Evolutionary conservation across 2,888 invertebrate genomes (phyloP).

Genomic region (Cephus spinipes): DNA sequence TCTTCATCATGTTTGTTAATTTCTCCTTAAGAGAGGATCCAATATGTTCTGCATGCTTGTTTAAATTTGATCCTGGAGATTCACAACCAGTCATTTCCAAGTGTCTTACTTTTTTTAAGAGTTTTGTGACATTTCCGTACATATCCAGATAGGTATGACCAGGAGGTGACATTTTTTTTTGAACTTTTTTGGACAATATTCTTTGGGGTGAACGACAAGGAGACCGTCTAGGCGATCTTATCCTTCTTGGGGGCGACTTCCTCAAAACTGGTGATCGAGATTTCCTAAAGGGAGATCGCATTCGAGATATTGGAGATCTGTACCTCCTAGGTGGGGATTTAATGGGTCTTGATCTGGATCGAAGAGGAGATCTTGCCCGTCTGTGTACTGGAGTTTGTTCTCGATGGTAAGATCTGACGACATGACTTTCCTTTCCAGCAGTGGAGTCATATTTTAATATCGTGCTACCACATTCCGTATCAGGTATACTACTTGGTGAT

Average conservation of each 20-base stretch:
- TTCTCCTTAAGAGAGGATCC: conserved; percentile 58
- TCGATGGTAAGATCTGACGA: conserved; percentile 31
- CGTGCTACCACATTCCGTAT: conserved; percentile 14
- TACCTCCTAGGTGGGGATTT: conserved; percentile 40
- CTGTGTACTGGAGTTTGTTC: conserved; percentile 37
- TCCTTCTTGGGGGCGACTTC: not conserved
- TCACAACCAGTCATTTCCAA: conserved; percentile 46
- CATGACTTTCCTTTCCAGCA: conserved; percentile 26
- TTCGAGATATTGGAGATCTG: conserved; percentile 28
- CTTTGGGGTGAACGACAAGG: conserved; percentile 17
- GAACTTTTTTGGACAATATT: not conserved
- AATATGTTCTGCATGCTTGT: conserved; percentile 40
- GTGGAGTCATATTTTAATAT: conserved; percentile 17
- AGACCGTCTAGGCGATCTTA: conserved; percentile 19
- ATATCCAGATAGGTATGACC: conserved; percentile 27
- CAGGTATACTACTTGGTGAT: conserved; percentile 16
- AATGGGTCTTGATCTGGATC: conserved; percentile 15
- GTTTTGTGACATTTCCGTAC: conserved; percentile 41
- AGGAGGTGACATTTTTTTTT: not conserved
- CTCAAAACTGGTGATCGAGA: conserved; percentile 34
- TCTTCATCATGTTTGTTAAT: conserved; percentile 53
- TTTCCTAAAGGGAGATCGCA: conserved; percentile 34
- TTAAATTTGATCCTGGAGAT: conserved; percentile 28
- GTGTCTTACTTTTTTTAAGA: conserved; percentile 55
- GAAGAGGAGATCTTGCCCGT: conserved; percentile 21